Base-by-base conservation (phyloP, 2,113 vertebrate genomes). In the Notarius quadriscutis region DNA sequence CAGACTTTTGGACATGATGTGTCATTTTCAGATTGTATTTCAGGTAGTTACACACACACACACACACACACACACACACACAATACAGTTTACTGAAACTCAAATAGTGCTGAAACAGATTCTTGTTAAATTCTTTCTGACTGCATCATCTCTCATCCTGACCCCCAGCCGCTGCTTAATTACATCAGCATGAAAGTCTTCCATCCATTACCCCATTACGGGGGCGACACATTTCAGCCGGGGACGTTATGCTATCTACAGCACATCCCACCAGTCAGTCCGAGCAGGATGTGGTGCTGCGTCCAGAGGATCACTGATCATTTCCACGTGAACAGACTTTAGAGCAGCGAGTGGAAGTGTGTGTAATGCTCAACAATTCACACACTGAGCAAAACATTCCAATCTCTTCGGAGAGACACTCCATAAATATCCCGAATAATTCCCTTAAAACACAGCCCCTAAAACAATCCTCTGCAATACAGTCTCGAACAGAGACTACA, bases 131-230 rank as follows among this genome's bases (percentile, higher is more conserved):
- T 15, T 78, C 50, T 7, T 53, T 53, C 50, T 53, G 77, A 79
- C n/a, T 79, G 51, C 77, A 79, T 57, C 25, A 30, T 79, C 53
- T 27, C 77, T 79, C 77, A 79, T 79, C 53, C 77, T 79, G 25
- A 79, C 14, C 77, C 51, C 60, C 51, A 55, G 17, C 5, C 51
- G 7, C 50, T 3, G 7, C 11, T 78, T 27, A 53, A 79, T 79
- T 57, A 79, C 77, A 79, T 79, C 77, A 57, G 17, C 51, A 18
- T 53, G 30, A 79, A 79, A 57, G 77, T 57, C 53, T 30, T 79
- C 14, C 77, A 79, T 57, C 77, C 15, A 9, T 79, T 78, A 79
- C 53, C 7, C 77, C 51, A 27, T 18, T 7, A 22, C 7, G 10
- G 7, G n/a, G 5, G n/a, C 17, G 51, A 30, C 10, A 53, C 9